phyloP scores from a whole-genome alignment of 92 coral and sea anemone genomes.

The Umimayanthus chanpuru region DNA sequence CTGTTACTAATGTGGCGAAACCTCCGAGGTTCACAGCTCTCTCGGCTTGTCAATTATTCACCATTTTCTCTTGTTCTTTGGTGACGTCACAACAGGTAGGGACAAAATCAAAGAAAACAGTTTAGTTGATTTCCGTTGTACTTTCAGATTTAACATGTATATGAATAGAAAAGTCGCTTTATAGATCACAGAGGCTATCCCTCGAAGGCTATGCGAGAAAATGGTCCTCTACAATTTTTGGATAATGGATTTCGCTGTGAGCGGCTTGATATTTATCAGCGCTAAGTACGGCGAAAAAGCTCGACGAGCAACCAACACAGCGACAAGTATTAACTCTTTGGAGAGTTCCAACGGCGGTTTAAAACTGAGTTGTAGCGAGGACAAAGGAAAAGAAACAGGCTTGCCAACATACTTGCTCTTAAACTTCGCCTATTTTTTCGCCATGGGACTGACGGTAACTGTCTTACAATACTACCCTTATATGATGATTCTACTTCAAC shows the following conservation, averaged over 20 bases:
- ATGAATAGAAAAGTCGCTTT: not conserved
- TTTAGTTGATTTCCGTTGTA: not conserved
- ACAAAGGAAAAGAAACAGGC: slow-evolving; percentile 57
- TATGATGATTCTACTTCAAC: slow-evolving; percentile 80
- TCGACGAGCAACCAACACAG: slow-evolving; percentile 39
- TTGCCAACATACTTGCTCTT: slow-evolving; percentile 67
- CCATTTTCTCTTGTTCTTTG: slow-evolving; percentile 14
- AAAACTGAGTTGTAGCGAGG: slow-evolving; percentile 23
- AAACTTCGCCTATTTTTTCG: slow-evolving; percentile 77
- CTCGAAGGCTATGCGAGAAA: not conserved
- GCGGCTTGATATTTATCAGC: slow-evolving; percentile 79
- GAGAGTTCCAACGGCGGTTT: slow-evolving; percentile 10
- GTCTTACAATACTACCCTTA: slow-evolving; percentile 79
- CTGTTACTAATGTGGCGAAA: not conserved
- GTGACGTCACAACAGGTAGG: slow-evolving; percentile 37
- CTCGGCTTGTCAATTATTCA: slow-evolving; percentile 12
- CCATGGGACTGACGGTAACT: slow-evolving; percentile 82
- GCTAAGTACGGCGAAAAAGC: slow-evolving; percentile 83
- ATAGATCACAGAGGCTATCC: not conserved
- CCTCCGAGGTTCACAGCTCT: slow-evolving; percentile 20
- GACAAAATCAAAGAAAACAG: slow-evolving; percentile 3
- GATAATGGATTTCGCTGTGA: slow-evolving; percentile 90
- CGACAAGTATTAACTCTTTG: not conserved
- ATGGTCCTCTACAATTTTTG: slow-evolving; percentile 88
- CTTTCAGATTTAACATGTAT: not conserved